phyloP scores from a whole-genome alignment of 2,797 vertebrate genomes.

The Botia kubotai region DNA sequence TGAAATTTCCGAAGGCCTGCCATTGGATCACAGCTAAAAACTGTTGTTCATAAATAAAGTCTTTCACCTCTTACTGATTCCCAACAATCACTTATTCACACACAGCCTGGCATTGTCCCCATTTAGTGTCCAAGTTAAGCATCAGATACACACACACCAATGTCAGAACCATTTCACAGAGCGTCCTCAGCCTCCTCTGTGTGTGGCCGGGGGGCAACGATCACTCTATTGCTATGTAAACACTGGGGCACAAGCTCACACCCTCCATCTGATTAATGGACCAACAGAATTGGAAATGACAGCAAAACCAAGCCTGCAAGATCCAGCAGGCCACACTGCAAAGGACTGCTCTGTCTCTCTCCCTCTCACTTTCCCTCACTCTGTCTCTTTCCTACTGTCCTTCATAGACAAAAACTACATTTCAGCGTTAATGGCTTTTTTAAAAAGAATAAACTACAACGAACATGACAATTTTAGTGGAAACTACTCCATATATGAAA shows the following conservation, averaged over 20 bases:
- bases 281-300: conserved; percentile 67
- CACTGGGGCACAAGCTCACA: conserved; percentile 66
- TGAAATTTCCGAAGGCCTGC: neutral
- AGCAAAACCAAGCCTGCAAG: conserved; percentile 41
- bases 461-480: neutral
- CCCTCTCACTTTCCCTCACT: conserved; percentile 2
- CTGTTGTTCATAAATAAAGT: neutral
- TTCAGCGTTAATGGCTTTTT: neutral
- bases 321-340: conserved; percentile 24
- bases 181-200: conserved; percentile 67
- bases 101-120: conserved; percentile 49
- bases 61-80: conserved; percentile 23
- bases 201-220: conserved; percentile 73
- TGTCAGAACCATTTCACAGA: conserved; percentile 84
- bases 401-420: neutral
- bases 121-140: conserved; percentile 35
- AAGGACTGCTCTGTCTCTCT: conserved; percentile 49
- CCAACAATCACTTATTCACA: conserved; percentile 28
- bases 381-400: conserved; percentile 24
- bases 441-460: neutral
- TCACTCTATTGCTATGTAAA: conserved; percentile 73
- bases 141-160: conserved; percentile 58
- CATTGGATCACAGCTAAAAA: neutral
- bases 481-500: neutral
- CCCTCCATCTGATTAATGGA: conserved; percentile 74